Base-by-base conservation (phyloP, 2,888 invertebrate genomes). In the Drosophila colorata region DNA sequence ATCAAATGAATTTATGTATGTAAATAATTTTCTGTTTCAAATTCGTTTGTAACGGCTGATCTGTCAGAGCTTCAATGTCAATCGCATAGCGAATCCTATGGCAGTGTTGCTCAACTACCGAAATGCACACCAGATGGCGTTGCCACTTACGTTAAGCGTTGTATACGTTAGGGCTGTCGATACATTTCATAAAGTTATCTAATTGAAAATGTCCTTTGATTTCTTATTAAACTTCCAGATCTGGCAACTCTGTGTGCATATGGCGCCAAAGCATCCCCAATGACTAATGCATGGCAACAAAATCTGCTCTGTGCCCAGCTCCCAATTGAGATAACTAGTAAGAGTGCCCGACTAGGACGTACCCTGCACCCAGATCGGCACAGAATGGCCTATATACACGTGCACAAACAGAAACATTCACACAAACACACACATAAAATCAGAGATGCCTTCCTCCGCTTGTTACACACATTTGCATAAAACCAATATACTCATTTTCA, bases 101-200 rank as follows among this genome's bases (percentile, higher is more conserved):
- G 0, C 38, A 20, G 9, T n/a, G n/a, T 38, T 18, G 13, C 14
- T 28, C 4, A 3, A 7, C 35, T 23, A 14, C 13, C 2, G 2
- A 18, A 63, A 38, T 25, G 18, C 38, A 9, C 70, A 48, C 55
- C 64, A 75, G 73, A 64, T 73, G 70, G 47, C 63, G 56, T n/a
- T 13, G 4, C 11, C 1, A 2, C 4, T 3, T 16, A 41, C 6
- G 2, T 0, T 4, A 0, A 7, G 2, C n/a, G 33, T 33, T 33
- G 67, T 55, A 58, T 70, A 59, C 41, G n/a, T 13, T 49, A 44
- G 18, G 35, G 46, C 66, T 14, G 44, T 8, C 3, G 8, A 13
- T 8, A 18, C 23, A 46, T 28, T 13, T 4, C 7, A 13, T 20
- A 18, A n/a, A 11, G 33, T 2, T 8, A 8, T 13, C 16, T 8